Percentiles rank a stretch among this genome's conserved stretches.
phyloP scores from a whole-genome alignment of 2,797 vertebrate genomes.

The Ceryle rudis region DNA sequence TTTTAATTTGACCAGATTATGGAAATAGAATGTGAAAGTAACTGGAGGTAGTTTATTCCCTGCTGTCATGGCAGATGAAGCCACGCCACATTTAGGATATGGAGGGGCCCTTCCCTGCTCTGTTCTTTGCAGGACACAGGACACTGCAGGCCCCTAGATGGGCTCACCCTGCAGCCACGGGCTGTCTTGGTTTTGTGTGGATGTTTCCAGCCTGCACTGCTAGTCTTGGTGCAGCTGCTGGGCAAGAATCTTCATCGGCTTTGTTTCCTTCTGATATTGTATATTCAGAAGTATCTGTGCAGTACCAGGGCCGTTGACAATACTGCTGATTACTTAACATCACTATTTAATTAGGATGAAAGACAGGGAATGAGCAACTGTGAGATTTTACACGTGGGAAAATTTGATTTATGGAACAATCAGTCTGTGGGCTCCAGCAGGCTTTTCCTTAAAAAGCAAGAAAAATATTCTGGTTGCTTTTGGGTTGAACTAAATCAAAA shows the following conservation, averaged over 20 bases:
- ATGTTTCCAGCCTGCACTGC: background rate
- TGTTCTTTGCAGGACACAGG: background rate
- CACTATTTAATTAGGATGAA: slow-evolving; percentile 56
- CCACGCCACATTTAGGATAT: background rate
- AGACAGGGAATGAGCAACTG: background rate
- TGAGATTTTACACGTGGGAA: background rate
- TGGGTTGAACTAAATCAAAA: background rate
- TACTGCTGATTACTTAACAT: slow-evolving; percentile 45
- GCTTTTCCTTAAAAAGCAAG: background rate
- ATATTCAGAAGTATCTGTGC: background rate
- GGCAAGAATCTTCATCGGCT: background rate
- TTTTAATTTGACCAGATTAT: slow-evolving; percentile 6
- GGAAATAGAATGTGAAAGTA: background rate
- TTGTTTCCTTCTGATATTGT: background rate
- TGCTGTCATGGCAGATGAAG: background rate
- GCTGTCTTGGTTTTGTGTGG: background rate
- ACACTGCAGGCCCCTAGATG: background rate
- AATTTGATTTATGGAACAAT: slow-evolving; percentile 30
- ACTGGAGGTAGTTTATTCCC: background rate
- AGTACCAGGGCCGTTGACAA: slow-evolving; percentile 15
- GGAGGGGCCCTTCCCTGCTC: background rate
- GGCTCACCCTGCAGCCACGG: background rate
- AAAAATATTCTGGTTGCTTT: background rate
- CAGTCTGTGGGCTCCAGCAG: background rate
- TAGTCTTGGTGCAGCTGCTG: background rate